Conservation (phyloP, 2,113 vertebrate species). For the zebrafish (Danio rerio) region DNA sequence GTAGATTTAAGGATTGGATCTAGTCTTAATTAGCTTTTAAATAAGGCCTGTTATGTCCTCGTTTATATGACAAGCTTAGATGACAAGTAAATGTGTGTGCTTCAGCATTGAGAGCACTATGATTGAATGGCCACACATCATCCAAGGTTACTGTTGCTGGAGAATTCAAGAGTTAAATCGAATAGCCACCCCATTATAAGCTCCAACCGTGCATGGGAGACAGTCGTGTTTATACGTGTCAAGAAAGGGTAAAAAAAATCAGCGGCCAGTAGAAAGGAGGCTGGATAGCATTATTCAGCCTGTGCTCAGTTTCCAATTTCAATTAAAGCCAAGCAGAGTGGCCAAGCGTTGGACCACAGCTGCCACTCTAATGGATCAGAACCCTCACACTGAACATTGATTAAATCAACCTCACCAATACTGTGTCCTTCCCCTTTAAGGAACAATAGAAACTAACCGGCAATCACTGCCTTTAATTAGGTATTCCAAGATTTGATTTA, state of each 20-base stretch:
- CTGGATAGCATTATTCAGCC: conserved; percentile 15
- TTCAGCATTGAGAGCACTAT: conserved; percentile 14
- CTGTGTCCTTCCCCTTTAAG: conserved; percentile 59
- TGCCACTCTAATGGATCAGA: conserved; percentile 62
- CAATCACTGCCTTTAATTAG: conserved; percentile 72
- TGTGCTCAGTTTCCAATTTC: conserved; percentile 58
- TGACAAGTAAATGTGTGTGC: not conserved
- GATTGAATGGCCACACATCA: conserved; percentile 46
- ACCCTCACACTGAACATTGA: conserved; percentile 60
- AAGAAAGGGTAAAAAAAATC: conserved; percentile 38
- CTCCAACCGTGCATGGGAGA: conserved; percentile 11
- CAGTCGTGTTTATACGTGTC: conserved; percentile 9
- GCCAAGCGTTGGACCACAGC: conserved; percentile 49
- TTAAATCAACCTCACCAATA: conserved; percentile 68
- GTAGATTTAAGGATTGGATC: not conserved
- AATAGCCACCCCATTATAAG: conserved; percentile 51
- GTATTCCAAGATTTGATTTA: conserved; percentile 72
- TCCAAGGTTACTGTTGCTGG: conserved; percentile 49
- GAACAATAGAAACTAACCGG: conserved; percentile 55
- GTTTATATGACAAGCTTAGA: not conserved
- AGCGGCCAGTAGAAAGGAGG: conserved; percentile 3
- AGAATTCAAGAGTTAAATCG: conserved; percentile 60
- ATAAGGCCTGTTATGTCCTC: not conserved
- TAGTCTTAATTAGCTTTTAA: not conserved
- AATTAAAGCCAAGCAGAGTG: conserved; percentile 58